These are phyloP conservation scores for Phyllostomus discolor DNA, from an alignment of 2,113 vertebrate species.

Conservation along the genomic window DNA sequence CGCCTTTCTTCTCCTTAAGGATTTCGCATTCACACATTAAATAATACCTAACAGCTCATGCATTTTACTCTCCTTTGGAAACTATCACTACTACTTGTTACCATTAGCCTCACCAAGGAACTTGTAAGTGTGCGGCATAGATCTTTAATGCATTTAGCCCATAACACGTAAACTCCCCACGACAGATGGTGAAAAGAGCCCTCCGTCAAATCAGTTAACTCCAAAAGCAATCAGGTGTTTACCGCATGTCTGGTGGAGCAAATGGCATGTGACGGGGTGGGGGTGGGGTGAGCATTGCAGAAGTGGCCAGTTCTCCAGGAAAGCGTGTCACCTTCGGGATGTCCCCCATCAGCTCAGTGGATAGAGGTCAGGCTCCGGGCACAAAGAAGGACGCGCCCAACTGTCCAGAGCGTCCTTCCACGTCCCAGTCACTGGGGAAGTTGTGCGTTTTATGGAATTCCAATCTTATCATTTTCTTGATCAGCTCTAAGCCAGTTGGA, in stretches of 20 bases:
- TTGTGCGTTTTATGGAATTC: background rate
- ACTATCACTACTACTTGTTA: background rate
- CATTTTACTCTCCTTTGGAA: background rate
- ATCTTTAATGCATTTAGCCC: background rate
- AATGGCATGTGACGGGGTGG: background rate
- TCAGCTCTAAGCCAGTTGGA: constrained; percentile 4
- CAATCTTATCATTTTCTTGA: background rate
- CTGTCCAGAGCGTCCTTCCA: background rate
- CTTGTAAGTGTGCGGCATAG: background rate
- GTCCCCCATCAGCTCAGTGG: background rate
- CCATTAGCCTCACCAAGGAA: background rate
- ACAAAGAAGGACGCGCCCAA: background rate
- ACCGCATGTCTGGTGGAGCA: background rate
- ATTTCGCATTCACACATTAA: background rate
- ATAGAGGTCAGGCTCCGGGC: background rate
- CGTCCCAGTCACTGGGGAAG: background rate
- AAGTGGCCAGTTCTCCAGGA: background rate
- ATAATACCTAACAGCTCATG: background rate
- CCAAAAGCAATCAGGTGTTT: background rate
- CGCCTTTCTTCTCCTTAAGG: background rate
- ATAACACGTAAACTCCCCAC: background rate
- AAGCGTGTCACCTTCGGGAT: background rate
- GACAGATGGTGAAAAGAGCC: background rate
- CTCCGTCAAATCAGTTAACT: background rate
- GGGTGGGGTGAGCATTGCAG: background rate